Base-by-base conservation (phyloP, 2,888 invertebrate species). In the Drosophila formosana region DNA sequence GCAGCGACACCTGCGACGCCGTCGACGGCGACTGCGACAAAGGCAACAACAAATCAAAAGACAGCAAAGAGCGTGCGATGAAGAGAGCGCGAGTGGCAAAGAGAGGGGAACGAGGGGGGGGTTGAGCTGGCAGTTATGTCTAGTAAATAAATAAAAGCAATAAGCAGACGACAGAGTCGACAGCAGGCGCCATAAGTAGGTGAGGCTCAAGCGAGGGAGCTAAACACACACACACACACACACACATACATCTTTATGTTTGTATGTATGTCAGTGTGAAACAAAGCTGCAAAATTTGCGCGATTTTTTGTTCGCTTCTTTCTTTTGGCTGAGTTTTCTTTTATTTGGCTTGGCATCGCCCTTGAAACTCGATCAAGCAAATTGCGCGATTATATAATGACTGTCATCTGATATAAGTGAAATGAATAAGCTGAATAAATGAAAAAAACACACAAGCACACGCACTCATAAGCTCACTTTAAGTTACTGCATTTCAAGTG, bases 121-220 rank as follows among this genome's bases (percentile, higher is more conserved):
- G 1, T 18, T 18, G 18, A 18, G 2, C 45, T 45, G 55, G 52
- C 81, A 84, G 70, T 71, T 82, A 79, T 73, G 82, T 82, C 74
- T 75, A 86, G 86, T 84, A 78, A 84, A 84, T 84, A 84, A 84
- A 84, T 84, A 84, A 84, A 84, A 86, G 80, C 87, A 80, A 88
- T 86, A 84, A 85, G 71, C 88, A 82, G 76, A 60, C 62, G 49
- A 63, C 79, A 78, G 76, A 50, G 56, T 45, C 57, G 52, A 49
- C 74, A 70, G 77, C 64, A 57, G 79, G 55, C 67, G 78, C 61
- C 75, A 51, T 75, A 86, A 83, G 83, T 80, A 86, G 83, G 80
- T 75, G 67, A 79, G 49, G 47, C 45, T 39, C 32, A 41, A 56
- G 56, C 47, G 47, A 34, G 56, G 18, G 9, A 46, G 34, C 56